These are phyloP conservation scores for Nilaparvata lugens DNA, from an alignment of 1,140 invertebrate species.

Conservation along the genomic window DNA sequence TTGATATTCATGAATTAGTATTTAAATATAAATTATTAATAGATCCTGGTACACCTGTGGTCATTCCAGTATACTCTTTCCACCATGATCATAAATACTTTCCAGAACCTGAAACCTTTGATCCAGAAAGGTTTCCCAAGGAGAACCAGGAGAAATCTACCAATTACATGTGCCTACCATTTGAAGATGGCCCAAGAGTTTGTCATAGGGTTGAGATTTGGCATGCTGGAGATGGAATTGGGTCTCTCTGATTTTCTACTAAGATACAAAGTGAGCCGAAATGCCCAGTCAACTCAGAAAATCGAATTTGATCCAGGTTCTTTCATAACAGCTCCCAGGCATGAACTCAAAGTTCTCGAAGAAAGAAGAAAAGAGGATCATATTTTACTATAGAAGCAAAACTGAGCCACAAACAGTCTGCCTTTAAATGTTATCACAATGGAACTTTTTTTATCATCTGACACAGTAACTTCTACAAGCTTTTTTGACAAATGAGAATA, in stretches of 20 bases:
- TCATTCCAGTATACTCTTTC: slow-evolving; percentile 34
- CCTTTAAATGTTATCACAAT: too few species aligned
- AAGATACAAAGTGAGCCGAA: not conserved
- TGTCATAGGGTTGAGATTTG: slow-evolving; percentile 43
- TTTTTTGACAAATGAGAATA: too few species aligned
- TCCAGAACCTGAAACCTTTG: slow-evolving; percentile 33
- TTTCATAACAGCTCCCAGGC: not conserved
- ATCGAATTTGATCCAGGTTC: not conserved
- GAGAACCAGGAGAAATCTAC: slow-evolving; percentile 3
- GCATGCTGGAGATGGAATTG: slow-evolving; percentile 44
- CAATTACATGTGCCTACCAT: slow-evolving; percentile 39
- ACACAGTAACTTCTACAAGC: too few species aligned
- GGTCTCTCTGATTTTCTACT: slow-evolving; percentile 6
- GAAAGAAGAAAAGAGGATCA: not conserved
- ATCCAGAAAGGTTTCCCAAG: slow-evolving; percentile 33
- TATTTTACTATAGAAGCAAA: too few species aligned
- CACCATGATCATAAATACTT: slow-evolving; percentile 35
- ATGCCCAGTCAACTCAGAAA: not conserved
- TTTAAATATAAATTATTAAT: too few species aligned
- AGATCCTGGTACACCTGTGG: slow-evolving; percentile 30
- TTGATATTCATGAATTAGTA: too few species aligned
- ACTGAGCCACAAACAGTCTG: too few species aligned
- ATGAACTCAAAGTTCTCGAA: not conserved
- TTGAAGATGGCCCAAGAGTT: slow-evolving; percentile 50
- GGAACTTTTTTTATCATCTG: too few species aligned